Evolutionary conservation across 2,113 vertebrate genomes (phyloP).

Genomic region (Neotragus pygmaeus): DNA sequence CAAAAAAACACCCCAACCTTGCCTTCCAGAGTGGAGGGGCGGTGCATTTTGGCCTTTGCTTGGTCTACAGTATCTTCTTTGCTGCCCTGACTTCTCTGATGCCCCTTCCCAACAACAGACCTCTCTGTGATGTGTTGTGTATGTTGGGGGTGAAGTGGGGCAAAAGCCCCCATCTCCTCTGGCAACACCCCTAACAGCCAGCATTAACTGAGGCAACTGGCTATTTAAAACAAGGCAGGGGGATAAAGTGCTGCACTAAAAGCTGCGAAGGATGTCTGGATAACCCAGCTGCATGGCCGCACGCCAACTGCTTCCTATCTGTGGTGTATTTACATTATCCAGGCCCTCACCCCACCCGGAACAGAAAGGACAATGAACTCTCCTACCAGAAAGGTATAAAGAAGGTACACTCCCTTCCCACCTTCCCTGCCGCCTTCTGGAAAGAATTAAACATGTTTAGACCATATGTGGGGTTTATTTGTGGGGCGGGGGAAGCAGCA

Average conservation of each 20-base stretch:
- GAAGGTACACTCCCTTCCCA: neutral
- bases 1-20: neutral
- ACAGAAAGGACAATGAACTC: slow-evolving; percentile 32
- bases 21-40: neutral
- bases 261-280: slow-evolving; percentile 60
- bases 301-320: slow-evolving; percentile 52
- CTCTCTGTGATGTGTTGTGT: neutral
- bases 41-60: neutral
- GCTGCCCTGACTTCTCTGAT: neutral
- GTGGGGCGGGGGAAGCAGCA: neutral
- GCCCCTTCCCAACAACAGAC: neutral
- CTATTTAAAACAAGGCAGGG: slow-evolving; percentile 23
- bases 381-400: slow-evolving; percentile 35
- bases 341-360: slow-evolving; percentile 37
- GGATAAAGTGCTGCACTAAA: slow-evolving; percentile 2
- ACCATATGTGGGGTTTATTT: neutral
- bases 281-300: slow-evolving; percentile 74
- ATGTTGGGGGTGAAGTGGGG: fast-evolving
- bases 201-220: slow-evolving; percentile 15
- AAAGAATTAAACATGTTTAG: slow-evolving; percentile 56
- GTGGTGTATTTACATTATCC: slow-evolving; percentile 29
- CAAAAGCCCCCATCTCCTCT: neutral
- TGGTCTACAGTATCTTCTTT: neutral
- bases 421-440: neutral
- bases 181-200: neutral